Evolutionary conservation across 2,797 vertebrate genomes (phyloP).

Genomic region (Phoebastria nigripes): DNA sequence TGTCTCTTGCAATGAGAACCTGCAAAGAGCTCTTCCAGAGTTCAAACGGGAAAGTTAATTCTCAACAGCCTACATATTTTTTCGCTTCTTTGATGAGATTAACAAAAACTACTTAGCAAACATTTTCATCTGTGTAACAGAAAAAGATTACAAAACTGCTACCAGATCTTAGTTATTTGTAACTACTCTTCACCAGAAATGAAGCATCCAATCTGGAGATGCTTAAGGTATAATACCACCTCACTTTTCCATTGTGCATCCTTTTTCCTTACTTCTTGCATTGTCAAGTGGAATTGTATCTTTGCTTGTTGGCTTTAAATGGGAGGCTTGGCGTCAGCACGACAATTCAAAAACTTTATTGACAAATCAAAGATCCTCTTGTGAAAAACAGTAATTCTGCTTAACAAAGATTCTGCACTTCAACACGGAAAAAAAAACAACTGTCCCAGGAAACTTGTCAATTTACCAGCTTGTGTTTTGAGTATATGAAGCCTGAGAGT

Average conservation of each 20-base stretch:
- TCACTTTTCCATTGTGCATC: neutral
- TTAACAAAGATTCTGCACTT: neutral
- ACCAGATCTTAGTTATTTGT: neutral
- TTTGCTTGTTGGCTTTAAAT: neutral
- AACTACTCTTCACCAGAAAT: neutral
- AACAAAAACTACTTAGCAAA: neutral
- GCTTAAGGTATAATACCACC: neutral
- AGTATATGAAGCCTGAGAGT: neutral
- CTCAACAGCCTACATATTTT: neutral
- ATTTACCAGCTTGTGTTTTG: neutral
- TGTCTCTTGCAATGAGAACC: neutral
- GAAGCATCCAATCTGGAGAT: neutral
- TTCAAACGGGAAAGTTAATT: neutral
- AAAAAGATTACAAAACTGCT: neutral
- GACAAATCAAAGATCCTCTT: neutral
- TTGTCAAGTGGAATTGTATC: neutral
- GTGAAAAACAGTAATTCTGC: neutral
- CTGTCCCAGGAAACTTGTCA: neutral
- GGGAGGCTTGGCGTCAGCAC: neutral
- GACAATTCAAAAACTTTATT: neutral
- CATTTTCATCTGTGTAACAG: neutral
- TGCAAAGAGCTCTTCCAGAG: neutral
- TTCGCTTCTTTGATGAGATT: neutral
- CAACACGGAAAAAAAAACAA: neutral
- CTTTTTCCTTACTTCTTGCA: neutral